phyloP scores from a whole-genome alignment of 2,888 invertebrate genomes.

The Eilema sororculum region DNA sequence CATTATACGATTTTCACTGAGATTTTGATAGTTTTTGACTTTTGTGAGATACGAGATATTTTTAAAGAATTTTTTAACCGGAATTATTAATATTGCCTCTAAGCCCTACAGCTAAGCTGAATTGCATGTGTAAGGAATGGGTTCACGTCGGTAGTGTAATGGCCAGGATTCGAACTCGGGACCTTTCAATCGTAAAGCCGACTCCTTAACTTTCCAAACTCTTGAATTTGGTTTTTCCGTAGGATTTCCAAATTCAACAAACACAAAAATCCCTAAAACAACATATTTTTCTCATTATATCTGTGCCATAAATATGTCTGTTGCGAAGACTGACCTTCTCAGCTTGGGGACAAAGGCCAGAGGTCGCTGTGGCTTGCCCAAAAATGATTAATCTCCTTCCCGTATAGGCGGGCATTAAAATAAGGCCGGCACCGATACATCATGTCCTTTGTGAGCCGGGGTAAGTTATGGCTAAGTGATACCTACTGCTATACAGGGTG shows the following conservation, averaged over 20 bases:
- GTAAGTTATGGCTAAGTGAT: slow-evolving; percentile 31
- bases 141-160: too few relatives aligned
- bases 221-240: neutral
- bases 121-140: too few relatives aligned
- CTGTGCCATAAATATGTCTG: slow-evolving; percentile 49
- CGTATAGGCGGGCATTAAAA: slow-evolving; percentile 44
- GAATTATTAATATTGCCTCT: too few relatives aligned
- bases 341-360: slow-evolving; percentile 42
- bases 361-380: slow-evolving; percentile 35
- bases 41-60: too few relatives aligned
- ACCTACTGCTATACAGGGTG: neutral
- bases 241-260: neutral
- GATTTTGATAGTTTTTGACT: too few relatives aligned
- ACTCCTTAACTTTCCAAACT: too few relatives aligned
- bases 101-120: too few relatives aligned
- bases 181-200: too few relatives aligned
- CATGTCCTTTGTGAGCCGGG: slow-evolving; percentile 46
- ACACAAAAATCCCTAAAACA: neutral
- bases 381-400: slow-evolving; percentile 49
- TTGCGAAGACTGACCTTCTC: slow-evolving; percentile 44
- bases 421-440: slow-evolving; percentile 46
- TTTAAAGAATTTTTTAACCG: too few relatives aligned
- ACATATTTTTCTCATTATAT: slow-evolving; percentile 23
- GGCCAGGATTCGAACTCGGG: too few relatives aligned
- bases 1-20: too few relatives aligned